A percentile compares a stretch with the other conserved stretches of the same genome.
Conservation (phyloP, 2,113 vertebrate species). For the Nestor notabilis region DNA sequence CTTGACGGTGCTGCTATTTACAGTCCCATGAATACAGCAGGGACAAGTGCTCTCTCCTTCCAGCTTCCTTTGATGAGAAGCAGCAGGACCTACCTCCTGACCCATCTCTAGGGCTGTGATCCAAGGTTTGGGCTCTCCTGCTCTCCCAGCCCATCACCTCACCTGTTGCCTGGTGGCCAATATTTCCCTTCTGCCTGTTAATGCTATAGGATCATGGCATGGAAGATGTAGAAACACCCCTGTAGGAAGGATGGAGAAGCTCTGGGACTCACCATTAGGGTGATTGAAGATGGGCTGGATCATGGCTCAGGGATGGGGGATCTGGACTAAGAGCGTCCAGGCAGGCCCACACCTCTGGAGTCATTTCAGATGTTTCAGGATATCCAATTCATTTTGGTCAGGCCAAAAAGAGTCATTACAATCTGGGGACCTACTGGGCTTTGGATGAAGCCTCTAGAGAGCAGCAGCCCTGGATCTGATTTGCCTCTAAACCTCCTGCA, state of each 20-base stretch:
- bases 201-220: too few relatives aligned
- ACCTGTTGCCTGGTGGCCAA: fast-evolving
- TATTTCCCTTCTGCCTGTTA: not conserved
- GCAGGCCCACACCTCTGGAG: not conserved
- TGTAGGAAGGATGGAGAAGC: not conserved
- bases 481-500: not conserved
- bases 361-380: not conserved
- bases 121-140: not conserved
- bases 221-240: not conserved
- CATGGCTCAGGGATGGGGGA: not conserved
- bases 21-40: fast-evolving
- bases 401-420: not conserved
- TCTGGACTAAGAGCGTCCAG: not conserved
- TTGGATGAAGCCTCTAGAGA: not conserved
- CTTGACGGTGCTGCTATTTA: too few relatives aligned
- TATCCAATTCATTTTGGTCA: not conserved
- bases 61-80: not conserved
- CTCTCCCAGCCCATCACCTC: not conserved
- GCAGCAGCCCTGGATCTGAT: not conserved
- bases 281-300: not conserved
- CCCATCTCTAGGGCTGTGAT: not conserved
- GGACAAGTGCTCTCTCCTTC: not conserved
- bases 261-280: not conserved
- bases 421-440: not conserved
- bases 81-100: not conserved